These are phyloP conservation scores for Reticulitermes speratus DNA, from an alignment of 1,140 invertebrate species.

Conservation along the genomic window DNA sequence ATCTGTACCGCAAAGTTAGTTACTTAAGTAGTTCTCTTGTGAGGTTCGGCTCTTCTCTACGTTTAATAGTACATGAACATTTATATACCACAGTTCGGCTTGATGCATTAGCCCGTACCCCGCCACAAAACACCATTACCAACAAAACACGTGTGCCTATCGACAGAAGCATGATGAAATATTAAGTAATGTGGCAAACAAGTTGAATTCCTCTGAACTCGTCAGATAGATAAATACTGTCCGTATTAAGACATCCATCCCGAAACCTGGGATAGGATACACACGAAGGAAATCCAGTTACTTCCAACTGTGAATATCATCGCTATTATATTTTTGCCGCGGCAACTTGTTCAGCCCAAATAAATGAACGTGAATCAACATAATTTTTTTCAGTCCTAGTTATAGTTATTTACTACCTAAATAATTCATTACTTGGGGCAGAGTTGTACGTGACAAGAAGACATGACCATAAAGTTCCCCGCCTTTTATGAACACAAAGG, in stretches of 20 bases:
- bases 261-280: neutral
- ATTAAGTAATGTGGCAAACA: neutral
- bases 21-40: no score
- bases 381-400: no score
- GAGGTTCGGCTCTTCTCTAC: neutral
- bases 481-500: no score
- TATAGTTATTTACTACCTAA: no score
- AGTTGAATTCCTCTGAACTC: neutral
- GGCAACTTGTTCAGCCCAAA: no score
- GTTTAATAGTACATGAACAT: neutral
- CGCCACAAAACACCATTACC: neutral
- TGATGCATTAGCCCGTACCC: neutral
- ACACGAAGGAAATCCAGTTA: neutral
- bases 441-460: no score
- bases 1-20: no score
- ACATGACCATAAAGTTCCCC: no score
- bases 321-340: no score
- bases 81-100: neutral
- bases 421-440: no score
- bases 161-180: conserved; percentile 10
- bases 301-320: neutral
- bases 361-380: no score
- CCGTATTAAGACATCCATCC: neutral
- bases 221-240: neutral
- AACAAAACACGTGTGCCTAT: neutral